Percentiles rank a stretch among this genome's conserved stretches.
Conservation (phyloP, 2,888 invertebrate species). For the Agrotis clavis region DNA sequence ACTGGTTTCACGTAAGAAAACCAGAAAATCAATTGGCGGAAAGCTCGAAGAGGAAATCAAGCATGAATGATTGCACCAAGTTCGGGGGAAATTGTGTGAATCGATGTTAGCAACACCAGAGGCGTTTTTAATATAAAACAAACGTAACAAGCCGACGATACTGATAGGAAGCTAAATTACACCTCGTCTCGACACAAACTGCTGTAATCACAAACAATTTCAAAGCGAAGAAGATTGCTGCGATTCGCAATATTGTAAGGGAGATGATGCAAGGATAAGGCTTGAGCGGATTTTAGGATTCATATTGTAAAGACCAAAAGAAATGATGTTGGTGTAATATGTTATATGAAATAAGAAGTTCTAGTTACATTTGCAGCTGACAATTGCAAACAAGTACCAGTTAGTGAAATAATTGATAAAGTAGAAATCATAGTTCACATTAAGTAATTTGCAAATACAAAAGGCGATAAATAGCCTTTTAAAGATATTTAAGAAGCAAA, state of each 20-base stretch:
- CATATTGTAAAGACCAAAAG: not conserved
- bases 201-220: conserved; percentile 86
- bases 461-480: not conserved
- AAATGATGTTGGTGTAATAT: not conserved
- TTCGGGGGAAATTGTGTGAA: conserved; percentile 56
- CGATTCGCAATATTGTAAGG: conserved; percentile 79
- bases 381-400: not conserved
- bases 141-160: conserved; percentile 66
- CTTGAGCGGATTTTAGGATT: conserved; percentile 28
- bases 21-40: conserved; percentile 48
- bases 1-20: conserved; percentile 20
- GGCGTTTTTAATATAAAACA: conserved; percentile 75
- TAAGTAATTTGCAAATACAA: too few relatives aligned
- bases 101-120: conserved; percentile 60
- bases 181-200: conserved; percentile 78
- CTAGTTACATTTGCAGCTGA: not conserved
- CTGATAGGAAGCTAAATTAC: conserved; percentile 80
- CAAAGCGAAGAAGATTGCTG: conserved; percentile 80
- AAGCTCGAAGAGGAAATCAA: conserved; percentile 34
- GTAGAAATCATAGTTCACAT: too few relatives aligned
- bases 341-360: not conserved
- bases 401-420: not conserved
- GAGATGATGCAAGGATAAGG: conserved; percentile 44
- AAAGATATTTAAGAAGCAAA: not conserved
- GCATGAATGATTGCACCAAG: conserved; percentile 45